phyloP scores from a whole-genome alignment of 2,113 vertebrate genomes.

The Ranitomeya variabilis region DNA sequence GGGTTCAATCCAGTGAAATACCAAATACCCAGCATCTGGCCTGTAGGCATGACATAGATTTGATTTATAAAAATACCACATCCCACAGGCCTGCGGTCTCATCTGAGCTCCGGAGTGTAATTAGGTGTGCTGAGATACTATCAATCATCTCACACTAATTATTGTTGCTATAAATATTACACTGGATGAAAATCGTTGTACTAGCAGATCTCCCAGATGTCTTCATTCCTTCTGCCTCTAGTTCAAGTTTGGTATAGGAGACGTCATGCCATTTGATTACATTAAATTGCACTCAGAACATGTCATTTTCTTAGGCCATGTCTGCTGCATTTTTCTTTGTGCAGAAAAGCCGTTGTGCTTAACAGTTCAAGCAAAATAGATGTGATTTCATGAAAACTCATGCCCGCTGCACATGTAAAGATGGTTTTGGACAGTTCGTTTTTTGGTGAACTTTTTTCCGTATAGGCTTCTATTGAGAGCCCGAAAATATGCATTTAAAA shows the following conservation, averaged over 20 bases:
- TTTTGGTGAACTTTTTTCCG: too few relatives aligned
- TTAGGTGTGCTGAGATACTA: slow-evolving; percentile 38
- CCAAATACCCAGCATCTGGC: neutral
- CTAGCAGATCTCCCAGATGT: slow-evolving; percentile 12
- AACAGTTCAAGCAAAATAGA: too few relatives aligned
- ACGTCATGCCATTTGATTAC: neutral
- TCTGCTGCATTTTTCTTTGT: too few relatives aligned
- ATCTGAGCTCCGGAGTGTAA: slow-evolving; percentile 10
- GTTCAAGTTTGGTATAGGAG: neutral
- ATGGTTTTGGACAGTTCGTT: too few relatives aligned
- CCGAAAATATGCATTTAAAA: too few relatives aligned
- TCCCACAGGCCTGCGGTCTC: slow-evolving; percentile 7
- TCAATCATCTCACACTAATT: slow-evolving; percentile 43
- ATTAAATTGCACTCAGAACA: neutral
- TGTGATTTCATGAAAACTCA: too few relatives aligned
- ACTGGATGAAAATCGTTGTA: neutral
- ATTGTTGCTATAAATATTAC: slow-evolving; percentile 42
- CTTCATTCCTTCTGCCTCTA: neutral
- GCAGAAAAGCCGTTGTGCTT: too few relatives aligned
- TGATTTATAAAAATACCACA: slow-evolving; percentile 18
- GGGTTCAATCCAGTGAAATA: neutral
- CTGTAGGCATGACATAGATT: slow-evolving; percentile 7
- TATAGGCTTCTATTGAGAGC: too few relatives aligned
- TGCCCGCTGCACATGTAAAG: too few relatives aligned
- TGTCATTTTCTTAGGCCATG: neutral